These are phyloP conservation scores for Spisula subtruncata DNA, from an alignment of 2,888 invertebrate genomes.

Conservation along the genomic window DNA sequence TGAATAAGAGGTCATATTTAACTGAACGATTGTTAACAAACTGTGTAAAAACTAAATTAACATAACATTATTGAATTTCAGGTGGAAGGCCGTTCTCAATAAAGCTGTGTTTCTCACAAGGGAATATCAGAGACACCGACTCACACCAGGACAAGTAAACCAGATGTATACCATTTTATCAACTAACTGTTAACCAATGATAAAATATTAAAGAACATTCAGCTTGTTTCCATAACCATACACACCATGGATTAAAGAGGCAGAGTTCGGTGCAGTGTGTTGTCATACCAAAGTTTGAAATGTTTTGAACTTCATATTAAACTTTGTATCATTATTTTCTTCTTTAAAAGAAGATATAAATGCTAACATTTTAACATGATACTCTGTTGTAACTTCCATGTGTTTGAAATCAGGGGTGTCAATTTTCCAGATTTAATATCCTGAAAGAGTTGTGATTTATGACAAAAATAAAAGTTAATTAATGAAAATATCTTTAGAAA, in stretches of 20 bases:
- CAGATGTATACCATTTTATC: not conserved
- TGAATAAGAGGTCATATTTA: too few relatives aligned
- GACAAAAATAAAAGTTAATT: too few relatives aligned
- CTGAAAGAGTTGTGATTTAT: too few relatives aligned
- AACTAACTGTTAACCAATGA: not conserved
- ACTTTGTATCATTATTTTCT: too few relatives aligned
- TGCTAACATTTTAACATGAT: too few relatives aligned
- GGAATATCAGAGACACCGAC: conserved; percentile 52
- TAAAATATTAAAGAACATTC: not conserved
- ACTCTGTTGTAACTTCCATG: too few relatives aligned
- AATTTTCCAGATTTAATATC: too few relatives aligned
- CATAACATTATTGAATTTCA: conserved; percentile 90
- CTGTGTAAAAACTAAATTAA: too few relatives aligned
- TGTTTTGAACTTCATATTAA: not conserved
- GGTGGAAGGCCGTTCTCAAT: conserved; percentile 99
- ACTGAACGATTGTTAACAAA: too few relatives aligned
- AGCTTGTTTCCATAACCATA: not conserved
- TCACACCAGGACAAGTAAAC: not conserved
- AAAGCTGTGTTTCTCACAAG: conserved; percentile 98
- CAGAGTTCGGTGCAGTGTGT: not conserved
- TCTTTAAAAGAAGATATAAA: too few relatives aligned
- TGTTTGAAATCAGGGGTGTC: too few relatives aligned
- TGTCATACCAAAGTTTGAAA: not conserved
- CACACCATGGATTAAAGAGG: not conserved
- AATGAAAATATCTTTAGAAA: too few relatives aligned